Percentiles rank a stretch among this genome's conserved stretches.
Evolutionary conservation across 1,140 invertebrate genomes (phyloP).

Genomic region (Drosophila elegans): DNA sequence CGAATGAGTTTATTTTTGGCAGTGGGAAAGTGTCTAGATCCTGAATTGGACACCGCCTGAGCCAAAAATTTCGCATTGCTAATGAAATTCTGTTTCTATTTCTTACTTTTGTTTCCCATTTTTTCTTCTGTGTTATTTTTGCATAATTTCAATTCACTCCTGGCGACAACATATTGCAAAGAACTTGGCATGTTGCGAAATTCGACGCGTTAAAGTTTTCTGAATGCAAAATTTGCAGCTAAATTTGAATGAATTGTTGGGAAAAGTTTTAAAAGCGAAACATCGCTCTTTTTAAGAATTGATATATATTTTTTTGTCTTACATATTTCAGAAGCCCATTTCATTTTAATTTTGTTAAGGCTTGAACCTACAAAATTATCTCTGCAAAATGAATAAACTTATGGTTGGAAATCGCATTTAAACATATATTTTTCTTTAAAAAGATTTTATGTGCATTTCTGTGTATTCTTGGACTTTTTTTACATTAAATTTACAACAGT

Average conservation of each 20-base stretch:
- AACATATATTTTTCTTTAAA: background rate
- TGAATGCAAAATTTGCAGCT: conserved; percentile 15
- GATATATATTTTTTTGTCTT: too few species aligned
- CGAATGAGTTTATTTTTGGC: conserved; percentile 58
- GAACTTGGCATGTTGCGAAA: conserved; percentile 42
- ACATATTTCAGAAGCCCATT: too few species aligned
- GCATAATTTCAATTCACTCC: conserved; percentile 71
- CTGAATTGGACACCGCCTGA: conserved; percentile 50
- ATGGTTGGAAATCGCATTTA: too few species aligned
- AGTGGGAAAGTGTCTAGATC: conserved; percentile 2
- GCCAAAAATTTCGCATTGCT: conserved; percentile 69
- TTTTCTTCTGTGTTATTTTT: conserved; percentile 69
- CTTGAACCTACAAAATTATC: too few species aligned
- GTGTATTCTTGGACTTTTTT: background rate
- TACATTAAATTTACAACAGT: background rate
- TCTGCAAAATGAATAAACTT: too few species aligned
- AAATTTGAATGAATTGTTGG: conserved; percentile 10
- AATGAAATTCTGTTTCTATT: conserved; percentile 75
- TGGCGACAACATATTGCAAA: conserved; percentile 74
- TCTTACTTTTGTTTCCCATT: conserved; percentile 64
- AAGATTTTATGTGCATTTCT: background rate
- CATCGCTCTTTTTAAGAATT: background rate
- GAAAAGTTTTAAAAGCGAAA: background rate
- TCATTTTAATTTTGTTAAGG: too few species aligned
- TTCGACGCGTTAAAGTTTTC: conserved; percentile 28